Conservation (phyloP, 2,797 vertebrate genomes). For the Melanotaenia maccullochi region DNA sequence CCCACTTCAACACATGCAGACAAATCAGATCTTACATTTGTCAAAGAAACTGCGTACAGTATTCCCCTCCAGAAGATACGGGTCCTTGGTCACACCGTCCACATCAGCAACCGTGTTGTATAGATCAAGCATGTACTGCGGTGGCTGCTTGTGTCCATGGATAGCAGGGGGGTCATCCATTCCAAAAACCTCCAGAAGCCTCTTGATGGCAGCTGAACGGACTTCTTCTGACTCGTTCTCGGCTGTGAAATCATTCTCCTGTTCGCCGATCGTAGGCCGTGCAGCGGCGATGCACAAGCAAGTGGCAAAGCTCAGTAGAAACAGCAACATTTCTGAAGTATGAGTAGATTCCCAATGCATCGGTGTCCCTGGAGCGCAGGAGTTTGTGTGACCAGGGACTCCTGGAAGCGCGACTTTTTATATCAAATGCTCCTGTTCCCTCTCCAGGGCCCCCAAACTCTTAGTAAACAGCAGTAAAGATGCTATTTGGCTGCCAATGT, state of each 20-base stretch:
- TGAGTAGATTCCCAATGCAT: constrained; percentile 15
- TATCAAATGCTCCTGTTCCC: constrained; percentile 66
- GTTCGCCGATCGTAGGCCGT: constrained; percentile 61
- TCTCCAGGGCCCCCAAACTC: constrained; percentile 49
- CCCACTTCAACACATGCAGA: neutral
- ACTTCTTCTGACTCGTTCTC: constrained; percentile 66
- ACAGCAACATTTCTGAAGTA: constrained; percentile 66
- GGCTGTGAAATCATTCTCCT: constrained; percentile 57
- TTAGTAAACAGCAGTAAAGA: constrained; percentile 81
- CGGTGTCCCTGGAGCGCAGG: constrained; percentile 20
- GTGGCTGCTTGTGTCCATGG: constrained; percentile 84
- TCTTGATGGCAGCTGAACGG: constrained; percentile 86
- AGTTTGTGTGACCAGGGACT: constrained; percentile 63
- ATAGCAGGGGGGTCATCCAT: constrained; percentile 87
- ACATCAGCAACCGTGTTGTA: constrained; percentile 91
- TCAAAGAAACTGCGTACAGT: constrained; percentile 93
- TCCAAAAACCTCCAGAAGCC: constrained; percentile 90
- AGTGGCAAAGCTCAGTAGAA: constrained; percentile 58
- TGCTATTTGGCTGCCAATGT: constrained; percentile 86
- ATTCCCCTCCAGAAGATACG: constrained; percentile 88
- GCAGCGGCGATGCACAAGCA: constrained; percentile 42
- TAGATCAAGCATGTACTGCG: constrained; percentile 94
- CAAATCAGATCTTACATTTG: constrained; percentile 83
- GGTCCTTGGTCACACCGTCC: constrained; percentile 90
- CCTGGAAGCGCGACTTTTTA: constrained; percentile 71